Percentiles rank a stretch among this genome's conserved stretches.
Conservation (phyloP, 2,113 vertebrate genomes). For the Dinomys branickii region DNA sequence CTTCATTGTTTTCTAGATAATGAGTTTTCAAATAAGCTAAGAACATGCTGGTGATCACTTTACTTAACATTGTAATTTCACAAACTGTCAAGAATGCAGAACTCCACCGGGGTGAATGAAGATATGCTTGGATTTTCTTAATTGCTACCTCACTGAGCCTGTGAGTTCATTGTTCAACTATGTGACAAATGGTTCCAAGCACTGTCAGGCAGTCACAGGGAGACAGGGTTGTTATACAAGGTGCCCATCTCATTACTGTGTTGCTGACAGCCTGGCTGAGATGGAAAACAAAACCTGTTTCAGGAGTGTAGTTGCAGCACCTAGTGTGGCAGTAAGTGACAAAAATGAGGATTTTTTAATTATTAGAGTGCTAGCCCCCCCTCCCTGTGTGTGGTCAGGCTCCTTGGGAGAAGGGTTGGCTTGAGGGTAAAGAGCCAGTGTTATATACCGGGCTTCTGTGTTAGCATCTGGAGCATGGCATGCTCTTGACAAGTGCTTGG, state of each 20-base stretch:
- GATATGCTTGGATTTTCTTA: slow-evolving; percentile 18
- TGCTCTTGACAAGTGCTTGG: background rate
- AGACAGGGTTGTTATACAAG: background rate
- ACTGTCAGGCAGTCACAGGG: background rate
- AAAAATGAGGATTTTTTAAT: background rate
- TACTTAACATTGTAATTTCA: background rate
- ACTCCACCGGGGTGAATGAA: slow-evolving; percentile 52
- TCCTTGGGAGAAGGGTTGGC: background rate
- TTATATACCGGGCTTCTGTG: rapidly evolving
- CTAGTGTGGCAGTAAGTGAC: background rate
- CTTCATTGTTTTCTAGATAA: slow-evolving; percentile 68
- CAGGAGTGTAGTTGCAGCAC: background rate
- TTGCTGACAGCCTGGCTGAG: background rate
- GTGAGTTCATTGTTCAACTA: background rate
- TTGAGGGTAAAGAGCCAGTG: background rate
- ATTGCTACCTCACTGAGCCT: slow-evolving; percentile 48
- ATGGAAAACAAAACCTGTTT: background rate
- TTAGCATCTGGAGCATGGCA: background rate
- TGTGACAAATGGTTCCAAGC: slow-evolving; percentile 57
- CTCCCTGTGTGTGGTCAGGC: too few relatives aligned
- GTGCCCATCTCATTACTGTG: slow-evolving; percentile 42
- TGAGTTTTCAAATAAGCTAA: slow-evolving; percentile 68
- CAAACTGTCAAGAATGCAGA: slow-evolving; percentile 63
- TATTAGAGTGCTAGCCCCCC: background rate
- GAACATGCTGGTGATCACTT: slow-evolving; percentile 43